Percentiles rank a stretch among this genome's conserved stretches.
Evolutionary conservation across 2,888 invertebrate species (phyloP).

Genomic region (Eueremaeus valkanovi): DNA sequence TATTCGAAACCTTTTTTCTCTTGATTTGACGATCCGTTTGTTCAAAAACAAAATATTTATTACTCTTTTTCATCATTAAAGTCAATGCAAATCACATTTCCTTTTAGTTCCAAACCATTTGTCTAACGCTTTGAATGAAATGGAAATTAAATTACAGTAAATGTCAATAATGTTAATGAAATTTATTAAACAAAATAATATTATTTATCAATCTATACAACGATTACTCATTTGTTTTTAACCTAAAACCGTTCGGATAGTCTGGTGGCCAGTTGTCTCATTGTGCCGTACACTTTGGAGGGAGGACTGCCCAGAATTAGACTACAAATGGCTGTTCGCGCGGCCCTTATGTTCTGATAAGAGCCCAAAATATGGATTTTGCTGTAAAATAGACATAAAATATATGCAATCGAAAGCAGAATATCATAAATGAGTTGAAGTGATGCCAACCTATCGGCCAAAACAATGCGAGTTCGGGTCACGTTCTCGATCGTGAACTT

Average conservation of each 20-base stretch:
- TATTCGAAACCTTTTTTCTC: too few relatives aligned
- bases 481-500: conserved; percentile 98
- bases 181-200: background rate
- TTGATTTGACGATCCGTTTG: too few relatives aligned
- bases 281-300: conserved; percentile 93
- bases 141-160: background rate
- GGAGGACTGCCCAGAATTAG: conserved; percentile 93
- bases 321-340: conserved; percentile 90
- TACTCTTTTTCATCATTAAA: too few relatives aligned
- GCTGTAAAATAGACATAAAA: too few relatives aligned
- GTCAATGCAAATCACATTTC: too few relatives aligned
- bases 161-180: background rate
- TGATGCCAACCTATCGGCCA: conserved; percentile 68
- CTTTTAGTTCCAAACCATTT: too few relatives aligned
- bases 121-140: background rate
- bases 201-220: background rate
- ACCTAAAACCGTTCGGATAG: conserved; percentile 72
- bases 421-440: background rate
- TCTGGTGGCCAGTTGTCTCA: conserved; percentile 77
- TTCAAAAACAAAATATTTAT: too few relatives aligned
- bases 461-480: conserved; percentile 93
- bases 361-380: conserved; percentile 97
- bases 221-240: background rate
- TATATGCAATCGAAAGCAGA: too few relatives aligned
- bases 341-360: conserved; percentile 91